Base-by-base conservation (phyloP, 2,797 vertebrate genomes). In the Micromesistius poutassou region DNA sequence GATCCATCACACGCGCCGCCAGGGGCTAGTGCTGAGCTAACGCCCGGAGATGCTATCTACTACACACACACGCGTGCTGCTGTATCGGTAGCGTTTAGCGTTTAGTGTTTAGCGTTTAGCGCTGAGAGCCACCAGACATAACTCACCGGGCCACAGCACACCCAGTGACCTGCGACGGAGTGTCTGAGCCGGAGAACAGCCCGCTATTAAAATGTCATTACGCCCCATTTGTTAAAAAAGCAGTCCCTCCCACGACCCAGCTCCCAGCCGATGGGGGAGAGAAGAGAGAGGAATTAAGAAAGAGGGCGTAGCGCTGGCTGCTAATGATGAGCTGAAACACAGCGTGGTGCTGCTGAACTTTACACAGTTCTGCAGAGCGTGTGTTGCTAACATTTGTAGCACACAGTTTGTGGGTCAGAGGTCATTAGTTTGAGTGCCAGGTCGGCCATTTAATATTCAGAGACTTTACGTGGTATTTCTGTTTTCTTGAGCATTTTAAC, bases 1-100 rank as follows among this genome's bases (percentile, higher is more conserved):
- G 87, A 95, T 95, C 92, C 91, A 95, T 95, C 93, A 94, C 88
- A 82, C 86, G 75, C 88, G 87, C 80, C 79, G 50, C 19, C 19
- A 8, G 50, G 50, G 50, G 50, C 50, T 62, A 62, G 50, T 22
- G 35, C 71, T 9, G 19, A 36, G 19, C 81, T 40, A 79, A 2
- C 3, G 83, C 87, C 86, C 85, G 78, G 79, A 85, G 77, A 84
- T 85, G 82, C 82, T 84, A 91, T 89, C 88, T 84, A 30, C 85
- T 62, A 14, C 6, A 62, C 50, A 62, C 50, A 62, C 50, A 62
- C 50, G 19, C 50, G 10, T 3, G 40, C 40, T 5, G 50, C 50
- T n/a, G 19, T 62, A 62, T 62, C 50, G n/a, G 50, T n/a, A 89
- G 89, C 71, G 87, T 83, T 84, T 80, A 81, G 84, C 81, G 74